Percentiles rank a stretch among this genome's conserved stretches.
phyloP scores from a whole-genome alignment of 2,888 invertebrate genomes.

The Steinernema hermaphroditum region DNA sequence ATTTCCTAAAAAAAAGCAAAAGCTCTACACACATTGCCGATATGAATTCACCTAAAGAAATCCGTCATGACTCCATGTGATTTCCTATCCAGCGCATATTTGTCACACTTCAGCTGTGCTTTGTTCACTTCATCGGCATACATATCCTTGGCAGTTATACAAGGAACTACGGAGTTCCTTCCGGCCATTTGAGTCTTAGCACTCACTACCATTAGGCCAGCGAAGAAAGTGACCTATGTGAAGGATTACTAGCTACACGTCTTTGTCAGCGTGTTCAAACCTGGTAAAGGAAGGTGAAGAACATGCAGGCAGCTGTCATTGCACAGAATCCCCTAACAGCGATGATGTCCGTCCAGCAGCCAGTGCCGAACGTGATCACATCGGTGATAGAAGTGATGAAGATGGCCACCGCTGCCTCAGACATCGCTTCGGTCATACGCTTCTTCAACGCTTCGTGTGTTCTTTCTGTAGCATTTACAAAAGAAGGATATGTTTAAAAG shows the following conservation, averaged over 20 bases:
- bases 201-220: constrained; percentile 85
- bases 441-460: constrained; percentile 74
- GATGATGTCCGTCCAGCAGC: constrained; percentile 87
- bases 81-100: constrained; percentile 36
- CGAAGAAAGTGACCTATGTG: constrained; percentile 84
- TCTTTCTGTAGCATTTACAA: constrained; percentile 39
- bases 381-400: constrained; percentile 89
- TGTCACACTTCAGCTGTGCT: neutral
- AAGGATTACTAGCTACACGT: neutral
- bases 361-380: constrained; percentile 82
- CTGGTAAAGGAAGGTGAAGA: constrained; percentile 88
- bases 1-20: constrained; percentile 52
- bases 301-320: constrained; percentile 88
- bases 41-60: constrained; percentile 51
- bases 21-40: too few relatives aligned
- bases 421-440: constrained; percentile 83
- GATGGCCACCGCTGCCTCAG: constrained; percentile 90
- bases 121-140: constrained; percentile 35
- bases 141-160: constrained; percentile 44
- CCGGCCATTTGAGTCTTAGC: constrained; percentile 86
- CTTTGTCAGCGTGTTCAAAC: constrained; percentile 37
- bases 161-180: constrained; percentile 68
- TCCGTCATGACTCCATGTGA: constrained; percentile 57
- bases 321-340: constrained; percentile 92
- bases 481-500: neutral